A percentile compares a stretch with the other conserved stretches of the same genome.
Conservation (phyloP, 2,113 vertebrate genomes). For the Phaethornis superciliosus region DNA sequence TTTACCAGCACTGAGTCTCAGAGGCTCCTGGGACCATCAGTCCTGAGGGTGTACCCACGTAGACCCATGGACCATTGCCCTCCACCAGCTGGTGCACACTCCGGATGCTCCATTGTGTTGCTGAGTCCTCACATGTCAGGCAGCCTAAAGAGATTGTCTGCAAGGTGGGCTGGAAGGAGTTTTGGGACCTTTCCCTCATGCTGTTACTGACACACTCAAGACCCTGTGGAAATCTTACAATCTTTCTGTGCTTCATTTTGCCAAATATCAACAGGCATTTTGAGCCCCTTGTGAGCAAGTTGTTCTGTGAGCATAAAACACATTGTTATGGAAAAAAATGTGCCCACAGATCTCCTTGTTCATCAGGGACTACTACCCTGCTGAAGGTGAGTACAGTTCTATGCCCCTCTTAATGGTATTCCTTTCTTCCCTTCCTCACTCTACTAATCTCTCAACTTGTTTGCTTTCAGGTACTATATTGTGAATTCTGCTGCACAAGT, state of each 20-base stretch:
- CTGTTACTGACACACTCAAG: neutral
- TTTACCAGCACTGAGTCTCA: neutral
- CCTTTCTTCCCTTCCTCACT: neutral
- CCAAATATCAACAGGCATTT: neutral
- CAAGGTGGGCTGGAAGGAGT: neutral
- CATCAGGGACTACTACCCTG: neutral
- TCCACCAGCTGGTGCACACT: neutral
- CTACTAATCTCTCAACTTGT: neutral
- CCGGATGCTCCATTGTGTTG: neutral
- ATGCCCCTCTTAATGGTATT: neutral
- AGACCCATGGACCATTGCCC: accelerated
- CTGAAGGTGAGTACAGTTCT: neutral
- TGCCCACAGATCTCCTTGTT: neutral
- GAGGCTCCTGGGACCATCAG: neutral
- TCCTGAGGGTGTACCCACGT: neutral
- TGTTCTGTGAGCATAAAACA: neutral
- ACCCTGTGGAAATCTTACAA: neutral
- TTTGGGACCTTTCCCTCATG: neutral
- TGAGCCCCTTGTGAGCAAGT: neutral
- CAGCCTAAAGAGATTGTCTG: neutral
- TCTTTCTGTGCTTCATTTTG: neutral
- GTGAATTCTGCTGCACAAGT: neutral
- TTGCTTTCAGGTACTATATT: neutral
- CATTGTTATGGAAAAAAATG: neutral
- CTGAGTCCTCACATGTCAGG: neutral